Percentiles rank a stretch among this genome's conserved stretches.
phyloP scores from a whole-genome alignment of 2,888 invertebrate genomes.

The Barypeithes pellucidus region DNA sequence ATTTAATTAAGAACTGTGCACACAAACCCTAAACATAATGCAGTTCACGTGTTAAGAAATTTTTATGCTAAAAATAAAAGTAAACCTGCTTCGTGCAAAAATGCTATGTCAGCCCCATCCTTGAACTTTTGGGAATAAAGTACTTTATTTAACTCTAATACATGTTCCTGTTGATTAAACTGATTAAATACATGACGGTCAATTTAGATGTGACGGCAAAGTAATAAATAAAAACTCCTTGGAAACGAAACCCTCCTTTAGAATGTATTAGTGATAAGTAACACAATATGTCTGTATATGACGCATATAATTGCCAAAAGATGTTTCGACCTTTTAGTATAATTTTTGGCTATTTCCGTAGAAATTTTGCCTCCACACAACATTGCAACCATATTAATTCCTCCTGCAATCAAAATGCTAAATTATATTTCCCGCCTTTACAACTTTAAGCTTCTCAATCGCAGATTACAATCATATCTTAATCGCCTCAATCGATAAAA shows the following conservation, averaged over 20 bases:
- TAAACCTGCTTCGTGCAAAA: neutral
- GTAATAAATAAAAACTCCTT: too few species aligned
- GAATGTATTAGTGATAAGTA: too few species aligned
- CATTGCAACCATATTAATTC: slow-evolving; percentile 7
- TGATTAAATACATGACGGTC: too few species aligned
- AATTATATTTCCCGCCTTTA: slow-evolving; percentile 25
- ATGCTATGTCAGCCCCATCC: neutral
- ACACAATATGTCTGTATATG: too few species aligned
- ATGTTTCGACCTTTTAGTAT: too few species aligned
- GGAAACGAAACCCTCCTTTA: too few species aligned
- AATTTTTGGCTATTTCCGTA: too few species aligned
- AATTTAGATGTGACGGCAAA: too few species aligned
- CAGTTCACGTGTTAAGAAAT: neutral
- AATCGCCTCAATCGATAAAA: slow-evolving; percentile 29
- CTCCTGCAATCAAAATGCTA: neutral
- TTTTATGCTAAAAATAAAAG: neutral
- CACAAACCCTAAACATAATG: neutral
- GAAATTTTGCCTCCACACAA: too few species aligned
- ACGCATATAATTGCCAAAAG: too few species aligned
- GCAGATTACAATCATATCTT: slow-evolving; percentile 38
- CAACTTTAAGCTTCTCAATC: slow-evolving; percentile 35
- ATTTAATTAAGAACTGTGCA: slow-evolving; percentile 1
- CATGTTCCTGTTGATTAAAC: neutral
- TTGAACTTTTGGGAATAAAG: slow-evolving; percentile 1
- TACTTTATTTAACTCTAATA: neutral